Evolutionary conservation across 1,140 invertebrate species (phyloP), one percentile per base, ranked within the genome.

Genomic region (Pteromalus puparum): DNA sequence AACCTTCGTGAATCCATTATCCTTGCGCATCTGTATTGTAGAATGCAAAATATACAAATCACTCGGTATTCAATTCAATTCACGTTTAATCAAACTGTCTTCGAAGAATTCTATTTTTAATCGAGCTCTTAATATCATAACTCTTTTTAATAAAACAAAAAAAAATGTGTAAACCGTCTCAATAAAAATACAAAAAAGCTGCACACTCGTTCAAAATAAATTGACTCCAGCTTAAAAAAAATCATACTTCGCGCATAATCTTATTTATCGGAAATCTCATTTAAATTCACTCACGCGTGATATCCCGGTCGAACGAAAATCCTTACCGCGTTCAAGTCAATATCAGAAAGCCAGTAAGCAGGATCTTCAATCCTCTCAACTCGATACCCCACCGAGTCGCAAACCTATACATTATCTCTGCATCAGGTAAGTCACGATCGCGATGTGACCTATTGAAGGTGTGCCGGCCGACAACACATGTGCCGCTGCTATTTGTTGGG

Each of bases 401-500:
- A 21, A 7, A 18, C 18, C 18, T n/a, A 42, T 9, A 61, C 53
- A 4, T n/a, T 61, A n/a, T n/a, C 53, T 61, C 53, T 18, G 53
- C 21, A 61, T 61, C 67, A 70, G 67, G 26, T 70, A 70, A 70
- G 26, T 70, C 67, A 70, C 67, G 26, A 26, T 70, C 67, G 15
- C 67, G 2, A 28, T 30, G 65, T 26, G 28, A 28, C 67, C 67
- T 70, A 30, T 70, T 30, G 67, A 28, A 70, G 67, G 67, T 70
- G 67, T 70, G 67, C 67, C 67, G 1, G 67, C 24, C 26, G 24
- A 61, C 53, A n/a, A 61, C 21, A 61, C 53, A 18, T 61, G 18
- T 61, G 53, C 18, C 67, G 67, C 67, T 5, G 67, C 21, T 70
- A 70, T 70, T 70, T 70, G 67, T 70, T n/a, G 67, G 21, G 86